Percentiles rank a stretch among this genome's conserved stretches.
Conservation (phyloP, 2,888 invertebrate genomes). For the Macropis europaea region DNA sequence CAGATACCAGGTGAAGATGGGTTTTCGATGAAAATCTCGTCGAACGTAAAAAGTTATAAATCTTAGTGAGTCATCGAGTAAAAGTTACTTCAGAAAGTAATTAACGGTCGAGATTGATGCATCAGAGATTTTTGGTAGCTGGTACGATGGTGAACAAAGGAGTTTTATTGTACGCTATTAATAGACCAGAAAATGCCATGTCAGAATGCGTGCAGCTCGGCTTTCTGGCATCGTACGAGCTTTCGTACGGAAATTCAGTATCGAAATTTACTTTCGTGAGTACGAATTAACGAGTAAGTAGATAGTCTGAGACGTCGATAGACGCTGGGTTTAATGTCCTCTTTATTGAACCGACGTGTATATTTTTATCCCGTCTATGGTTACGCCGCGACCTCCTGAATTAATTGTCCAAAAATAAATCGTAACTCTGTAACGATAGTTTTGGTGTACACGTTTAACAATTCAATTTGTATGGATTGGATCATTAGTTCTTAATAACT, state of each 20-base stretch:
- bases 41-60: too few species aligned
- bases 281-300: background rate
- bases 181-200: too few species aligned
- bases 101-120: too few species aligned
- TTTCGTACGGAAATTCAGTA: too few species aligned
- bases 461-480: too few species aligned
- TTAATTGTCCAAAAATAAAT: slow-evolving; percentile 71
- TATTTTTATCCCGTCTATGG: slow-evolving; percentile 69
- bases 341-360: slow-evolving; percentile 48
- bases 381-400: slow-evolving; percentile 57
- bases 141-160: too few species aligned
- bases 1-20: background rate
- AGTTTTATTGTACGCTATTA: too few species aligned
- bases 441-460: slow-evolving; percentile 34
- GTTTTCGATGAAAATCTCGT: background rate
- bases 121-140: too few species aligned
- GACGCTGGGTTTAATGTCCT: slow-evolving; percentile 48
- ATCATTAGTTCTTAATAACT: too few species aligned
- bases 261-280: background rate
- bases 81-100: too few species aligned
- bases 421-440: slow-evolving; percentile 35
- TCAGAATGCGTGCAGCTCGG: too few species aligned
- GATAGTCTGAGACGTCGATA: background rate
- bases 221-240: too few species aligned
- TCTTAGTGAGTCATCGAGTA: slow-evolving; percentile 1